A percentile compares a stretch with the other conserved stretches of the same genome.
phyloP scores from a whole-genome alignment of 2,888 invertebrate genomes.

The Cryptocephalus primarius region DNA sequence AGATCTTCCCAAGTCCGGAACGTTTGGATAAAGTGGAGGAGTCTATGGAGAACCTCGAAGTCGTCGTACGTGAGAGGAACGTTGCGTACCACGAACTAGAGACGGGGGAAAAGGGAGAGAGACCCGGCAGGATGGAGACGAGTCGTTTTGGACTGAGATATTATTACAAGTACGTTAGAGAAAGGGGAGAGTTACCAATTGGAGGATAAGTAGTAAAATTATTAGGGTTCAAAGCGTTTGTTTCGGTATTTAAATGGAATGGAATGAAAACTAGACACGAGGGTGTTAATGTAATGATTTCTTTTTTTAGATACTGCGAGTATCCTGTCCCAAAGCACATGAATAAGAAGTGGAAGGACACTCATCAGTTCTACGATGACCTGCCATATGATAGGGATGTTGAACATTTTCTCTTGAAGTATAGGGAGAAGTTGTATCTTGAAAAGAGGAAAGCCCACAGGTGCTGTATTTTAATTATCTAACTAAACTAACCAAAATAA shows the following conservation, averaged over 20 bases:
- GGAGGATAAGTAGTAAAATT: no score
- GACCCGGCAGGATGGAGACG: conserved; percentile 49
- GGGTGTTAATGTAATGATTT: neutral
- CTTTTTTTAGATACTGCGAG: conserved; percentile 41
- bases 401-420: conserved; percentile 47
- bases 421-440: conserved; percentile 54
- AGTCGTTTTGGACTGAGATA: conserved; percentile 52
- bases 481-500: no score
- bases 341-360: conserved; percentile 53
- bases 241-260: no score
- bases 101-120: conserved; percentile 75
- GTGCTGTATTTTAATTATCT: conserved; percentile 30
- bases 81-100: conserved; percentile 81
- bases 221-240: no score
- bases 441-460: conserved; percentile 46
- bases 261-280: neutral
- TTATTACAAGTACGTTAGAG: conserved; percentile 39
- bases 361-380: conserved; percentile 40
- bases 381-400: conserved; percentile 45
- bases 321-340: conserved; percentile 54
- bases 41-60: conserved; percentile 89
- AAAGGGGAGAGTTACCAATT: no score
- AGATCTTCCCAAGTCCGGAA: conserved; percentile 82
- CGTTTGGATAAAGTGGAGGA: conserved; percentile 87
- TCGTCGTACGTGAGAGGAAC: conserved; percentile 86